Evolutionary conservation across 2,888 invertebrate species (phyloP).

Genomic region (Helobdella robusta): DNA sequence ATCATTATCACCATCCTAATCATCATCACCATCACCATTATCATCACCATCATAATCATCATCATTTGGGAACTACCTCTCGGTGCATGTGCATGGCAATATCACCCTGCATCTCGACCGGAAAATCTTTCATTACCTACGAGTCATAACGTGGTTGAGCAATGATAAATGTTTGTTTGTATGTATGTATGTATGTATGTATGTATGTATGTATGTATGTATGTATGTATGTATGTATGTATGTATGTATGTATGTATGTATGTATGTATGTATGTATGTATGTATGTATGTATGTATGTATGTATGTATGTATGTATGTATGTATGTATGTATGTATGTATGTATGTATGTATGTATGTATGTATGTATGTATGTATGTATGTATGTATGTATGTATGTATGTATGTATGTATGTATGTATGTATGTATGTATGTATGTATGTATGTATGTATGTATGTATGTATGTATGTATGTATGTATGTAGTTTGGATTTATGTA

Average conservation of each 20-base stretch:
- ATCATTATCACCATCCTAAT: too few relatives aligned
- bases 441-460: conserved; percentile 17
- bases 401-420: conserved; percentile 7
- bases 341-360: conserved; percentile 21
- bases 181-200: not conserved
- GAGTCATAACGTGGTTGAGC: not conserved
- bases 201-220: conserved; percentile 11
- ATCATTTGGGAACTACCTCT: too few relatives aligned
- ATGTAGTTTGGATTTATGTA: too few relatives aligned
- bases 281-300: conserved; percentile 2
- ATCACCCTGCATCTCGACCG: conserved; percentile 86
- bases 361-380: conserved; percentile 18
- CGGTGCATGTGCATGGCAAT: conserved; percentile 89
- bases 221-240: conserved; percentile 4
- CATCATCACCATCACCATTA: too few relatives aligned
- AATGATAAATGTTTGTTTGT: not conserved
- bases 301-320: conserved; percentile 2
- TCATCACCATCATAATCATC: too few relatives aligned
- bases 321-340: conserved; percentile 11
- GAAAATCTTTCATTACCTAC: conserved; percentile 89
- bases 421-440: conserved; percentile 11
- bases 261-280: conserved; percentile 4
- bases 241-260: conserved; percentile 4
- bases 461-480: conserved; percentile 9
- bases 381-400: conserved; percentile 17